Percentiles rank a stretch among this genome's conserved stretches.
Evolutionary conservation across 2,113 vertebrate genomes (phyloP).

Genomic region (Eudyptes chrysolophus): DNA sequence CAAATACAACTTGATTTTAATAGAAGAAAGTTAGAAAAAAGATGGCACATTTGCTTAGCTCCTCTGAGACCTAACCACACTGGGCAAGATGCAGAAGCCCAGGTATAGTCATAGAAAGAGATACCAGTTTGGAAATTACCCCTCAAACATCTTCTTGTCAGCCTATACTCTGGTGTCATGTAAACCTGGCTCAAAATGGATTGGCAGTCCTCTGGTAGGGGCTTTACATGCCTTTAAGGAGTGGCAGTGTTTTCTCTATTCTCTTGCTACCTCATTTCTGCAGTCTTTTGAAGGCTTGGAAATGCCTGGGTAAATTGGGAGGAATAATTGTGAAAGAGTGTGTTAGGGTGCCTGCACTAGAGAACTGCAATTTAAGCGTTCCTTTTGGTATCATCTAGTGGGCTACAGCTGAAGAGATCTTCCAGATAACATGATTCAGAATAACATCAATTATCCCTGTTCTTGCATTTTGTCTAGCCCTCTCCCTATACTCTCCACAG

Average conservation of each 20-base stretch:
- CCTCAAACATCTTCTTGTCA: not conserved
- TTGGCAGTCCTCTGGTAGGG: not conserved
- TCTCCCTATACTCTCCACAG: not conserved
- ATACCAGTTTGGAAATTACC: not conserved
- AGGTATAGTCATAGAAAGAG: not conserved
- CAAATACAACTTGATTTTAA: not conserved
- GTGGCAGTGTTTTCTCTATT: not conserved
- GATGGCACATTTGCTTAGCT: not conserved
- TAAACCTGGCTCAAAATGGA: not conserved
- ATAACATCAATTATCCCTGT: not conserved
- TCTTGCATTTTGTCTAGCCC: not conserved
- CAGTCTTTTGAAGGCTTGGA: not conserved
- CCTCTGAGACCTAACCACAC: not conserved
- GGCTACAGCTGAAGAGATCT: not conserved
- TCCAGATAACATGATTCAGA: not conserved
- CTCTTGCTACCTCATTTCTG: not conserved
- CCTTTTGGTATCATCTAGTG: not conserved
- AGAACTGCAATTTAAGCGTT: not conserved
- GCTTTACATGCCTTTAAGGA: not conserved
- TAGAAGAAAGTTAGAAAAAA: not conserved
- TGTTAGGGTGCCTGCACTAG: not conserved
- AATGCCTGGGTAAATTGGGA: not conserved
- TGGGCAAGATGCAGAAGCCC: not conserved
- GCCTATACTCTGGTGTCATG: accelerated
- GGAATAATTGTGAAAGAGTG: not conserved